Evolutionary conservation across 2,888 invertebrate species (phyloP).

Genomic region (Electrophaes corylata): DNA sequence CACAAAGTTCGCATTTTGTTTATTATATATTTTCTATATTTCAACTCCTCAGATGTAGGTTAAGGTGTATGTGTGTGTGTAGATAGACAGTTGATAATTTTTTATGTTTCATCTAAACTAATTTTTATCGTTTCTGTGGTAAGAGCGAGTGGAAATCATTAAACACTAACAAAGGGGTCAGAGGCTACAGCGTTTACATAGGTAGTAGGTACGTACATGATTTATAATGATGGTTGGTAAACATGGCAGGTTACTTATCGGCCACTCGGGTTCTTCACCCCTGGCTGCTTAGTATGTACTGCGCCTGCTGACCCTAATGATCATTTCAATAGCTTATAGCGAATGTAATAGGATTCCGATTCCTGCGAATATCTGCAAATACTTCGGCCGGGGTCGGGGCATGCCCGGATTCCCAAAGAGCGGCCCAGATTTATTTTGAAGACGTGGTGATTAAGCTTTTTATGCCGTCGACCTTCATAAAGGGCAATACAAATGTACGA

Average conservation of each 20-base stretch:
- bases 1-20: not conserved
- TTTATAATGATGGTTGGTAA: conserved; percentile 73
- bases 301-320: conserved; percentile 46
- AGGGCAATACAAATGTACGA: conserved; percentile 21
- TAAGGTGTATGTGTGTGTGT: not conserved
- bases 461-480: conserved; percentile 37
- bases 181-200: conserved; percentile 61
- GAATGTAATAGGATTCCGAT: conserved; percentile 39
- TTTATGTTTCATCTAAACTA: conserved; percentile 1
- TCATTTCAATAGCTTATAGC: conserved; percentile 44
- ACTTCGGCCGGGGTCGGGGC: conserved; percentile 28
- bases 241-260: conserved; percentile 70
- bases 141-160: conserved; percentile 46
- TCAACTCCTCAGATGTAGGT: too few relatives aligned
- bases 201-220: conserved; percentile 52
- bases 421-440: conserved; percentile 37
- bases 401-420: conserved; percentile 36
- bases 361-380: conserved; percentile 39
- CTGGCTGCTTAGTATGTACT: conserved; percentile 45
- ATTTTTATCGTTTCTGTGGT: conserved; percentile 39
- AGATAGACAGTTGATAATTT: not conserved
- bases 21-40: not conserved
- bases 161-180: conserved; percentile 69
- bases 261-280: conserved; percentile 69
- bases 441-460: conserved; percentile 36